phyloP scores from a whole-genome alignment of 2,888 invertebrate genomes.

The Lepidocyrtoides sp. region DNA sequence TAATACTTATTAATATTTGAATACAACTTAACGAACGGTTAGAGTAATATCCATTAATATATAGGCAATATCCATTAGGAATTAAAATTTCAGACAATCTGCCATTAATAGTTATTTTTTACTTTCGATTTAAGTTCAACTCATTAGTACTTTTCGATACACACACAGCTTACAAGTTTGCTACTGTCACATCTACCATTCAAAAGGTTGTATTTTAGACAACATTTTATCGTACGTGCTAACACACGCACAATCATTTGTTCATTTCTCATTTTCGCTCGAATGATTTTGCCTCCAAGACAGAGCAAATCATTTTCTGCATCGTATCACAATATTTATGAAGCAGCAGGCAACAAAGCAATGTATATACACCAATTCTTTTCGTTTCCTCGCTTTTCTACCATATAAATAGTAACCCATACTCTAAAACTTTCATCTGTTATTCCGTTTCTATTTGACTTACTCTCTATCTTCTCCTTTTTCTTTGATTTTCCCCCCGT shows the following conservation, averaged over 20 bases:
- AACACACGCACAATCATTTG: neutral
- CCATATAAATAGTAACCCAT: neutral
- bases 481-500: constrained; percentile 30
- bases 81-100: constrained; percentile 16
- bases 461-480: neutral
- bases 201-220: neutral
- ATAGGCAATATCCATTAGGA: neutral
- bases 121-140: neutral
- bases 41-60: neutral
- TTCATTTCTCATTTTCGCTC: constrained; percentile 1
- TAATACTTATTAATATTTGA: neutral
- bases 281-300: neutral
- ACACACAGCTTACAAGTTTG: neutral
- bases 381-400: neutral
- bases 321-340: constrained; percentile 19
- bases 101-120: neutral
- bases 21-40: neutral
- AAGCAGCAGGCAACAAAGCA: constrained; percentile 3
- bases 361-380: neutral
- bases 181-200: neutral
- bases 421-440: constrained; percentile 38
- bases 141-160: too few species aligned
- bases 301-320: constrained; percentile 49
- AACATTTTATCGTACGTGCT: neutral
- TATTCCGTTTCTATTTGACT: constrained; percentile 55